Evolutionary conservation across 2,113 vertebrate genomes (phyloP), one percentile per base, ranked within the genome.

Genomic region (Tupaia tana): DNA sequence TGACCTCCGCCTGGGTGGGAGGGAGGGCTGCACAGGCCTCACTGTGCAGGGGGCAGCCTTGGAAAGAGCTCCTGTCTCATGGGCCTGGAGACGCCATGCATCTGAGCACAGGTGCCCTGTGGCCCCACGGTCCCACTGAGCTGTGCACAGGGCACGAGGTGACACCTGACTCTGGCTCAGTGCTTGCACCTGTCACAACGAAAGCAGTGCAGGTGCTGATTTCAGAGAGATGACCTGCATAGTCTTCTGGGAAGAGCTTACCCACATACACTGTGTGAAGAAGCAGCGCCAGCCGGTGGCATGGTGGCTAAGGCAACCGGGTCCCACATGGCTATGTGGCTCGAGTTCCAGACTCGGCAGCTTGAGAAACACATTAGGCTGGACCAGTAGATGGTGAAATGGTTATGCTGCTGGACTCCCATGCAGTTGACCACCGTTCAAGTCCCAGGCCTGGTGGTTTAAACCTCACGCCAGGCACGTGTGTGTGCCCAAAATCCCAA

Each of bases 61-160:
- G 70, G 24, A 61, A 12, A 58, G 78, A 66, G 54, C 6, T 59
- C 19, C 64, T 7, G 15, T 54, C 69, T n/a, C 58, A 0, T 27
- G 81, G n/a, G 10, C 20, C 63, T 29, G 58, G 14, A 67, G 13
- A 15, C 31, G 2, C 12, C 0, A 19, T 25, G 22, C 5, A 0
- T 77, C 25, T 25, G 22, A 25, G 3, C 14, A 6, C 9, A 29
- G n/a, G 31, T n/a, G 11, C 6, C 22, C 74, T 4, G 4, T 0
- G 3, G 29, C 43, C 10, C 11, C 63, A 8, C 9, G 15, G 14
- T 15, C 9, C 10, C 1, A 4, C 13, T 1, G 2, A 0, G 3
- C 79, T n/a, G 70, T 29, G 79, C n/a, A 52, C 3, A 11, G 27
- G 0, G 13, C 43, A 66, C 22, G 13, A 31, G 70, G 34, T 0